Conservation (phyloP, 2,888 invertebrate species). For the Deroplatys truncata region DNA sequence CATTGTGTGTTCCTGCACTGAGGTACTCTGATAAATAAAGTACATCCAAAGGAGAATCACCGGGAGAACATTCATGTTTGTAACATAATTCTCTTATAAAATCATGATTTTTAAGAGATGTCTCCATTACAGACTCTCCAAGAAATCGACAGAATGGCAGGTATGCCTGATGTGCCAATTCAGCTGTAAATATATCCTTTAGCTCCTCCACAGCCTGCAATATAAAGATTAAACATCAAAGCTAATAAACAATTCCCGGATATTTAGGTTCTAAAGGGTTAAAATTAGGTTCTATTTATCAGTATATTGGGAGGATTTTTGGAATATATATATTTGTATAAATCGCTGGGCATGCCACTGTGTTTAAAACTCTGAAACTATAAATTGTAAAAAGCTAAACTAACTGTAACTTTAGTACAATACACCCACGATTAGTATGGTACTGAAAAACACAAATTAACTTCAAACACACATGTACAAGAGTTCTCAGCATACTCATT, state of each 20-base stretch:
- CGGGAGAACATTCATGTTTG: conserved; percentile 54
- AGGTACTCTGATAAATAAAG: conserved; percentile 32
- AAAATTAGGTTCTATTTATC: too few species aligned
- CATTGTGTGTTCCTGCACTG: conserved; percentile 16
- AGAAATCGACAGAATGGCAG: conserved; percentile 69
- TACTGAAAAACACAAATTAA: too few species aligned
- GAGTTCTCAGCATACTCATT: too few species aligned
- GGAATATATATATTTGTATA: too few species aligned
- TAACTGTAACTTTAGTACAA: too few species aligned
- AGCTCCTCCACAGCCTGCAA: conserved; percentile 72
- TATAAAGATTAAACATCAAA: neutral
- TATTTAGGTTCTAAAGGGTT: too few species aligned
- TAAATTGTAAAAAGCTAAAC: too few species aligned
- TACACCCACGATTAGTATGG: too few species aligned
- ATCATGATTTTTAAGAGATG: conserved; percentile 70
- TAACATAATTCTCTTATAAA: conserved; percentile 73
- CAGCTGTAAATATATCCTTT: conserved; percentile 74
- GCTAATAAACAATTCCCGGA: neutral
- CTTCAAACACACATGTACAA: too few species aligned
- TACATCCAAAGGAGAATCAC: conserved; percentile 21
- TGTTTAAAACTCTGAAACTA: too few species aligned
- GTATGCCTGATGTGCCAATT: conserved; percentile 81
- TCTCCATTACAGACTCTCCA: conserved; percentile 65
- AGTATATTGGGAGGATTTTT: too few species aligned
- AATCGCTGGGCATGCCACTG: too few species aligned